phyloP scores from a whole-genome alignment of 1,140 invertebrate genomes.

The Penaeus japonicus region DNA sequence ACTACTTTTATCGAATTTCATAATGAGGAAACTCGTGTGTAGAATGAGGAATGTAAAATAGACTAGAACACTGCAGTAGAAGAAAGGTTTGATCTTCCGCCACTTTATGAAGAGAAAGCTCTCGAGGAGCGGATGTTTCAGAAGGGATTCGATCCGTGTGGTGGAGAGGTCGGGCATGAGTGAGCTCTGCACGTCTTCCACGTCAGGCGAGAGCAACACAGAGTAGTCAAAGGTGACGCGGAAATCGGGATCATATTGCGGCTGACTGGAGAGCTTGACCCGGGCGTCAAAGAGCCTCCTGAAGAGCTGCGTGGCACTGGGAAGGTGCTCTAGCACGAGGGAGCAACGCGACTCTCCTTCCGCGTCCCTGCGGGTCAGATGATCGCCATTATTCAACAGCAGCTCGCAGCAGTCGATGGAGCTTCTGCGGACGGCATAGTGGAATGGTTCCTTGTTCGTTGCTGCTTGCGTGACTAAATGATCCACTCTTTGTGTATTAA shows the following conservation, averaged over 20 bases:
- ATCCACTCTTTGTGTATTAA: background rate
- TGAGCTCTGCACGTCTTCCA: constrained; percentile 16
- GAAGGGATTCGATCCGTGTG: background rate
- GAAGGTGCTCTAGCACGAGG: constrained; percentile 3
- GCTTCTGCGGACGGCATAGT: constrained; percentile 16
- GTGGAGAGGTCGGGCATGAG: background rate
- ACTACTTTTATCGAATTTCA: background rate
- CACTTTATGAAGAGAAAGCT: constrained; percentile 19
- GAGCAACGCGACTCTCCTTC: background rate
- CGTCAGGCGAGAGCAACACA: background rate
- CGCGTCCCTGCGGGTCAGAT: background rate
- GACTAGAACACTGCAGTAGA: background rate
- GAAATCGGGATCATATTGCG: constrained; percentile 8
- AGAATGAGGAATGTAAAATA: constrained; percentile 22
- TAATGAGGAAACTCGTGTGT: constrained; percentile 10
- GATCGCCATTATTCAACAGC: constrained; percentile 32
- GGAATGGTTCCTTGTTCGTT: constrained; percentile 3
- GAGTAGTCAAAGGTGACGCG: constrained; percentile 31
- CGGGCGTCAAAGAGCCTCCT: background rate
- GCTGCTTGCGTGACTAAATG: constrained; percentile 1
- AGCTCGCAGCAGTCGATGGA: constrained; percentile 34
- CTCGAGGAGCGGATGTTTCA: constrained; percentile 29
- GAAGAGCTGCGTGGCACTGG: constrained; percentile 2
- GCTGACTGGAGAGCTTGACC: background rate
- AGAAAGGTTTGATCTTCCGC: constrained; percentile 17